These are phyloP conservation scores for Argyra leucocephala DNA, from an alignment of 2,888 invertebrate genomes.

Conservation along the genomic window DNA sequence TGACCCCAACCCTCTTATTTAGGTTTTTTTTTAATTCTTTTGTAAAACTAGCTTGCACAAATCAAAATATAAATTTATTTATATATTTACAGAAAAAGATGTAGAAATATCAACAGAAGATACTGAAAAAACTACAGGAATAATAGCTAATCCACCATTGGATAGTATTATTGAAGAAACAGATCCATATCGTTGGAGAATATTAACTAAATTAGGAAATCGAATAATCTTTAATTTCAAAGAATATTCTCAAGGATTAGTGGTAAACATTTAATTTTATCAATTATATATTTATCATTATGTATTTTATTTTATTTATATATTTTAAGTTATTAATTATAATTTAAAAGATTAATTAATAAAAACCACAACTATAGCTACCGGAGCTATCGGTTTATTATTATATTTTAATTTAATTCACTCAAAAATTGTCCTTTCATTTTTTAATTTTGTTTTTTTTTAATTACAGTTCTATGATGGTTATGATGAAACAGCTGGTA, in stretches of 20 bases:
- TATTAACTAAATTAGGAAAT: constrained; percentile 26
- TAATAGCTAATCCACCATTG: constrained; percentile 31
- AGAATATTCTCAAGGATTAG: constrained; percentile 33
- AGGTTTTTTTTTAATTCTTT: not conserved
- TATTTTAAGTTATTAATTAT: too few relatives aligned
- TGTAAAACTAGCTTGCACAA: too few relatives aligned
- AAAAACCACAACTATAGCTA: too few relatives aligned
- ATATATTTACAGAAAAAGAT: not conserved
- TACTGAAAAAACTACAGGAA: constrained; percentile 26
- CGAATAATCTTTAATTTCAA: constrained; percentile 29
- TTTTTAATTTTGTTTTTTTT: constrained; percentile 1
- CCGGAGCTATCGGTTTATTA: too few relatives aligned
- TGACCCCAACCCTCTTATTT: too few relatives aligned
- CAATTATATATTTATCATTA: not conserved
- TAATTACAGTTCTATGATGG: constrained; percentile 62
- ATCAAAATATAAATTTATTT: not conserved
- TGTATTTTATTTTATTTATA: too few relatives aligned
- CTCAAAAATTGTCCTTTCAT: too few relatives aligned
- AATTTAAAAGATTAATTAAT: too few relatives aligned
- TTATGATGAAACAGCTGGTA: constrained; percentile 52
- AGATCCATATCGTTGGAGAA: constrained; percentile 35
- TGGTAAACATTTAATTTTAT: constrained; percentile 25
- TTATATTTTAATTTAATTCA: too few relatives aligned
- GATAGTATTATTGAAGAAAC: constrained; percentile 26
- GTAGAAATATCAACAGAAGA: not conserved